Base-by-base conservation (phyloP, 2,797 vertebrate genomes). In the Nyctibius grandis region DNA sequence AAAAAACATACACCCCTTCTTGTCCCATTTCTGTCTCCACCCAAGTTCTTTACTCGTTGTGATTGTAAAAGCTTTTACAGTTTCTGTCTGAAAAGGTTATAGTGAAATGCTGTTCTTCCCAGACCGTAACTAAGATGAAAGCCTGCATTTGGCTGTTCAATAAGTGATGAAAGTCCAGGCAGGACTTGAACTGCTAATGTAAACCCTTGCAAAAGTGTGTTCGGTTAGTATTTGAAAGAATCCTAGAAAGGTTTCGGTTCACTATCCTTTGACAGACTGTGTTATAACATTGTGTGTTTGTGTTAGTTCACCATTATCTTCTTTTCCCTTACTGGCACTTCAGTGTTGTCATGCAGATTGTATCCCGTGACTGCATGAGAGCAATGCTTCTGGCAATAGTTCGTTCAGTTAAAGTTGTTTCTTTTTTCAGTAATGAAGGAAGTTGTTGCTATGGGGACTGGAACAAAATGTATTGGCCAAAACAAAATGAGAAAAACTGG, bases 391-490 rank as follows among this genome's bases (percentile, higher is more conserved):
- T 47, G 28, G 20, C 2, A 4, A 16, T 38, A 17, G 16, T 68
- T 93, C 11, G 6, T 76, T 77, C 18, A 59, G 9, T 69, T 89
- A 70, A 70, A 23, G 13, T 34, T 36, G 33, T 88, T 93, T 80
- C 2, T 61, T 69, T 85, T 96, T 95, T 68, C 97, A 98, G 99
- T 97, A 85, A 95, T 88, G 11, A 98, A 97, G 88, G 98, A 99
- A 97, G 98, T 99, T 34, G 98, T 99, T 96, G 99, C 99, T 44
- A 68, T 99, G 97, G 99, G 99, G 97, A 99, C 99, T 9, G 99
- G 99, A 85, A 99, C 99, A 38, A 99, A 99, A 96, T 99, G 99
- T 92, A 98, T 99, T 63, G 99, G 99, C 54, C 98, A 95, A 72
- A 97, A 97, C 57, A 97, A 98, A 57, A 98, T 99, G 99, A 98